phyloP scores from a whole-genome alignment of 37 sponge, comb jelly and placozoan species.

The Diacarnus erythraeanus region DNA sequence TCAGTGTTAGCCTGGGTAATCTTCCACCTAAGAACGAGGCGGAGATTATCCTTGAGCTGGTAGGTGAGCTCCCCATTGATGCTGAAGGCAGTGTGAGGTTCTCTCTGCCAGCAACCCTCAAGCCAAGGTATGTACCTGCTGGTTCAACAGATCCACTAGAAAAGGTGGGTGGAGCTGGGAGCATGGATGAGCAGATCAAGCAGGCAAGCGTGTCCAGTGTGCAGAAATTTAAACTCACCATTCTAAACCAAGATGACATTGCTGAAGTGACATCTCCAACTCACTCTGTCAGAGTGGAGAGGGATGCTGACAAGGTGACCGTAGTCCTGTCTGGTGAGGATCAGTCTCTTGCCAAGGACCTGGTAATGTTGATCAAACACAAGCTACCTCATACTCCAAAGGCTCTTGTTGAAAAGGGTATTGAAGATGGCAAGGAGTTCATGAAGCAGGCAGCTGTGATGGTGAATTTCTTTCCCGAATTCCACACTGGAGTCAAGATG shows the following conservation, averaged over 20 bases:
- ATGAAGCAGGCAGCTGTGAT: constrained; percentile 63
- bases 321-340: not conserved
- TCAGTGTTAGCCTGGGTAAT: constrained; percentile 78
- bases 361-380: constrained; percentile 49
- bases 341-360: constrained; percentile 47
- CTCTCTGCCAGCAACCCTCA: constrained; percentile 49
- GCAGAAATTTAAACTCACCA: constrained; percentile 24
- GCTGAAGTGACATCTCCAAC: constrained; percentile 54
- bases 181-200: too few relatives aligned
- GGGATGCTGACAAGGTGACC: not conserved
- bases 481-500: constrained; percentile 15
- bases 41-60: constrained; percentile 57
- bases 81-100: constrained; percentile 61
- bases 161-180: not conserved
- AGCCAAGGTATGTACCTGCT: constrained; percentile 60
- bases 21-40: constrained; percentile 67
- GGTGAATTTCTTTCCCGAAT: constrained; percentile 73
- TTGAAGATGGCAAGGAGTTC: constrained; percentile 7
- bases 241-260: constrained; percentile 13
- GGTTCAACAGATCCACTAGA: constrained; percentile 17
- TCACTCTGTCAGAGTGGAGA: constrained; percentile 31
- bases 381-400: constrained; percentile 55
- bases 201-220: constrained; percentile 32
- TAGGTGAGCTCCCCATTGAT: constrained; percentile 53
- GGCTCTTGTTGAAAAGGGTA: constrained; percentile 51